These are phyloP conservation scores for Terrapene triunguis DNA, from an alignment of 2,113 vertebrate species.

Conservation along the genomic window DNA sequence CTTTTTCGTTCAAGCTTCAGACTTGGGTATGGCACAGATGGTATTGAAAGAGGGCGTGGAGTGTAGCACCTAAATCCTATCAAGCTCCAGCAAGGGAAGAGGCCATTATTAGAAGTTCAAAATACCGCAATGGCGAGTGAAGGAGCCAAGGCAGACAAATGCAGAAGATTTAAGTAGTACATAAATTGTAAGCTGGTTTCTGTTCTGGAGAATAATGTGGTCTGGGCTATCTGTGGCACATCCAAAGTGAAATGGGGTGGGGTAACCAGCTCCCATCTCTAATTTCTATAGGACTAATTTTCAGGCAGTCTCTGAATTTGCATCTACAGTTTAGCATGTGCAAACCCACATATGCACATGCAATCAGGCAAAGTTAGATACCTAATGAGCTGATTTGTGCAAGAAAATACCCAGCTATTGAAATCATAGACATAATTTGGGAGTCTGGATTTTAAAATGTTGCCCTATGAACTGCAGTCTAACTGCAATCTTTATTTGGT, in stretches of 20 bases:
- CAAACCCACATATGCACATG: background rate
- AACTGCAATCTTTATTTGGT: background rate
- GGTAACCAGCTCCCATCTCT: background rate
- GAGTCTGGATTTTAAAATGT: background rate
- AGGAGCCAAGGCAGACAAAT: background rate
- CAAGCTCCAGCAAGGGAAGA: no score
- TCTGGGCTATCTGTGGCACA: background rate
- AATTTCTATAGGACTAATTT: background rate
- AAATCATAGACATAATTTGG: background rate
- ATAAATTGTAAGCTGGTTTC: background rate
- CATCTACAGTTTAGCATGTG: background rate
- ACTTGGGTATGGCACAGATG: background rate
- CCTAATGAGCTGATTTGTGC: background rate
- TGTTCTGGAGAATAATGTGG: background rate
- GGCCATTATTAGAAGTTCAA: background rate
- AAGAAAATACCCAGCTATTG: constrained; percentile 25
- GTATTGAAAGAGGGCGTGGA: background rate
- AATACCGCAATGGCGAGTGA: background rate
- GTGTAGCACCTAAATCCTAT: background rate
- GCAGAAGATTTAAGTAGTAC: no score
- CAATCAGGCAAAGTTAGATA: background rate
- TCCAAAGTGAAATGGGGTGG: background rate
- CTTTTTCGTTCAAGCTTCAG: background rate
- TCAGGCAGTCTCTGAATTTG: background rate
- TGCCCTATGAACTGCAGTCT: background rate